Conservation (phyloP, 92 coral and sea anemone species). For the Chrysogorgia sp. region DNA sequence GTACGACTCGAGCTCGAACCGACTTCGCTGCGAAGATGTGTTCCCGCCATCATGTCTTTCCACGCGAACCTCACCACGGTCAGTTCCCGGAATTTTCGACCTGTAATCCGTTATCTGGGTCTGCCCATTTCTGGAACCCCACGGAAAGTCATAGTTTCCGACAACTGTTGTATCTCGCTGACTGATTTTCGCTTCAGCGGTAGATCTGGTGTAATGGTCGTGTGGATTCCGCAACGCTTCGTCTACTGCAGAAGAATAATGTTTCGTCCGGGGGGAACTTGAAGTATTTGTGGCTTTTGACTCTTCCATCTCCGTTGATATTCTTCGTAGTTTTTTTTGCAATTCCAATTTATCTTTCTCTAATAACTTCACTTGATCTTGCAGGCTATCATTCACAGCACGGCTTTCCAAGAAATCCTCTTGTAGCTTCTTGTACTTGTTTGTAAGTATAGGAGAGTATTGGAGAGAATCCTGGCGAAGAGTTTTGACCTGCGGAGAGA, state of each 20-base stretch:
- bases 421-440: conserved; percentile 11
- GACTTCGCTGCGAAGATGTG: background rate
- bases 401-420: conserved; percentile 42
- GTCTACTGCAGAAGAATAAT: background rate
- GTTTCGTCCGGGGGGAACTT: background rate
- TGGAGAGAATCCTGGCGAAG: conserved; percentile 4
- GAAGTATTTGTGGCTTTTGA: background rate
- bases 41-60: background rate
- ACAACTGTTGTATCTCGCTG: background rate
- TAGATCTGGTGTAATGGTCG: background rate
- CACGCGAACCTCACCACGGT: background rate
- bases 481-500: background rate
- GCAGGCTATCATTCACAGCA: conserved; percentile 42
- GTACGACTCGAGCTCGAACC: background rate
- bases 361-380: conserved; percentile 56
- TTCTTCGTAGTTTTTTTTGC: conserved; percentile 39
- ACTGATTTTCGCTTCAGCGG: background rate
- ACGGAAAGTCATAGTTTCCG: background rate
- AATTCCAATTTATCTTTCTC: conserved; percentile 64
- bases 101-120: background rate
- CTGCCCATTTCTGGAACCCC: conserved; percentile 6
- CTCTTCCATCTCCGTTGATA: background rate
- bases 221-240: background rate
- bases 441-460: background rate
- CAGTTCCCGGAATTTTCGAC: background rate